These are phyloP conservation scores for Ceyx melanurus DNA, from an alignment of 2,113 vertebrate species.

Conservation along the genomic window DNA sequence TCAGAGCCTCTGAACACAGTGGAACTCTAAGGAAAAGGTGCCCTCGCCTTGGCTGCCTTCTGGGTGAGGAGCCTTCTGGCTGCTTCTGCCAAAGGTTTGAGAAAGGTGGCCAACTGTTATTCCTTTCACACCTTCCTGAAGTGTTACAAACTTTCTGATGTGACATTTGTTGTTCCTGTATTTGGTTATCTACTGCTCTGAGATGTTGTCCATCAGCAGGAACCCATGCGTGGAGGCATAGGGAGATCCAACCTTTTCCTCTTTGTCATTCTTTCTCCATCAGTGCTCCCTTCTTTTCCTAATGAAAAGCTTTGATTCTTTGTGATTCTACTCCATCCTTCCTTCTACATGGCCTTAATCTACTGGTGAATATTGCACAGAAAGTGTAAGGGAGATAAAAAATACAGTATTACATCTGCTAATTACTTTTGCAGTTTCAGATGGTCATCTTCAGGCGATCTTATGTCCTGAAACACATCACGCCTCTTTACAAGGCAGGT, in stretches of 20 bases:
- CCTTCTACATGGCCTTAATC: not conserved
- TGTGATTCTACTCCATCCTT: not conserved
- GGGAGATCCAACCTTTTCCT: not conserved
- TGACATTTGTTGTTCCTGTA: conserved; percentile 28
- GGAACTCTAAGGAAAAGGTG: not conserved
- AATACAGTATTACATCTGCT: not conserved
- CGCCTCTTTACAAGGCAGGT: not conserved
- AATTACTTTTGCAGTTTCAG: not conserved
- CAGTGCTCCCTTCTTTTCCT: not conserved
- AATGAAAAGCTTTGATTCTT: not conserved
- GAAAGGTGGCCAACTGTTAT: conserved; percentile 31
- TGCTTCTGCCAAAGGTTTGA: not conserved
- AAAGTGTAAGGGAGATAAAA: not conserved
- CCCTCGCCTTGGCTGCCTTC: not conserved
- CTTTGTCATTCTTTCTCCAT: not conserved
- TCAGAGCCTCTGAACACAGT: not conserved
- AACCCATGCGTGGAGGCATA: not conserved
- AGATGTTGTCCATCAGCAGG: not conserved
- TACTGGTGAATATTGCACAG: not conserved
- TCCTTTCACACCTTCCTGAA: conserved; percentile 27
- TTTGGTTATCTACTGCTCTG: not conserved
- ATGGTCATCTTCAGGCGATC: not conserved
- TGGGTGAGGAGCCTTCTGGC: not conserved
- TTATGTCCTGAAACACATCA: not conserved
- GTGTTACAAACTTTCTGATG: conserved; percentile 20